phyloP scores from a whole-genome alignment of 35 echinoderm and acorn worm species.

The Ophiothrix spiculata region DNA sequence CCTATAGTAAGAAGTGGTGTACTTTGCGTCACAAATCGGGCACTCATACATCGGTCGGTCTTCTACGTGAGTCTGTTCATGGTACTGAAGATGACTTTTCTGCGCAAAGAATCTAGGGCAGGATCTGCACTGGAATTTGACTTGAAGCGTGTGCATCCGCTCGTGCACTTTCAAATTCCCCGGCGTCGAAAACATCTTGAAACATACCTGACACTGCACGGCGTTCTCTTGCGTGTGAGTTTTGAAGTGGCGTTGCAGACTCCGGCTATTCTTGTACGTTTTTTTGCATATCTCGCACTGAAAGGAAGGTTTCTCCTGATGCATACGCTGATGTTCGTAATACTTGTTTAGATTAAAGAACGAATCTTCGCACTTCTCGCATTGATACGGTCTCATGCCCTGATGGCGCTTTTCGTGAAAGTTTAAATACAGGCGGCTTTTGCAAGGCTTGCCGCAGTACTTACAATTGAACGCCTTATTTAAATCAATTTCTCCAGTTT shows the following conservation, averaged over 20 bases:
- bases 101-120: neutral
- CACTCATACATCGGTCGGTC: neutral
- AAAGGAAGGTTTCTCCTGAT: neutral
- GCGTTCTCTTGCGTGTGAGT: neutral
- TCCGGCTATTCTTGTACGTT: neutral
- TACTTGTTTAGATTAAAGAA: neutral
- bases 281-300: neutral
- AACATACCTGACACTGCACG: neutral
- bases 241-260: neutral
- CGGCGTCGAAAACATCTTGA: neutral
- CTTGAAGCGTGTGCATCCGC: neutral
- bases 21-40: neutral
- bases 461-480: neutral
- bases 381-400: neutral
- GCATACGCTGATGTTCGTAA: neutral
- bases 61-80: neutral
- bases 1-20: neutral
- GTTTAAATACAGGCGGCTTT: neutral
- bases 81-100: neutral
- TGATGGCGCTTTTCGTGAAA: neutral
- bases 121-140: neutral
- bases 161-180: neutral
- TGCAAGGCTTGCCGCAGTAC: neutral
- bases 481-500: neutral
- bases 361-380: neutral